Evolutionary conservation across 2,888 invertebrate species (phyloP).

Genomic region (Gisinianus flammeolus): DNA sequence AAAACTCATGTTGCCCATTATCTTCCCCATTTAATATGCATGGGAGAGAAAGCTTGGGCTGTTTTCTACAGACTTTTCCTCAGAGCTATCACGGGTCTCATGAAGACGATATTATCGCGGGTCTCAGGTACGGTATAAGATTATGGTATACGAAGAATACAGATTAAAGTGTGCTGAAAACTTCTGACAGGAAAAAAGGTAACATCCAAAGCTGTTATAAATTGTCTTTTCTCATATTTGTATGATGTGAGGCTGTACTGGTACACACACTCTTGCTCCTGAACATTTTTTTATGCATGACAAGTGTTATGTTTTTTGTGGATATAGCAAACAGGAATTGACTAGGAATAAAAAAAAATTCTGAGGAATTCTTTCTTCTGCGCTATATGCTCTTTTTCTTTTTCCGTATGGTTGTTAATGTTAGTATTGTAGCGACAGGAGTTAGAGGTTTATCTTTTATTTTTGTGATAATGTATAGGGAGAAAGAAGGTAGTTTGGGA

Average conservation of each 20-base stretch:
- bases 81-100: background rate
- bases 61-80: background rate
- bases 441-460: slow-evolving; percentile 11
- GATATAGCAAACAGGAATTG: no score
- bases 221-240: background rate
- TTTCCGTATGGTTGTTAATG: background rate
- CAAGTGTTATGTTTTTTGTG: no score
- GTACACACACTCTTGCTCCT: background rate
- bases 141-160: background rate
- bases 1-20: slow-evolving; percentile 26
- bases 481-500: slow-evolving; percentile 5
- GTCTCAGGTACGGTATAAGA: background rate
- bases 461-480: background rate
- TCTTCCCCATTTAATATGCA: slow-evolving; percentile 13
- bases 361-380: background rate
- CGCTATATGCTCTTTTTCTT: background rate
- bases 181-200: background rate
- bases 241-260: no score
- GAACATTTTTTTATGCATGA: no score
- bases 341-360: no score
- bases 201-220: background rate
- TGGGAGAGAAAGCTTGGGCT: background rate
- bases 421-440: background rate
- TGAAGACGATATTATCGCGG: background rate
- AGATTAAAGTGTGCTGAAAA: background rate